Percentiles rank a stretch among this genome's conserved stretches.
phyloP scores from a whole-genome alignment of 2,888 invertebrate species.

The Tricholauxania praeusta region DNA sequence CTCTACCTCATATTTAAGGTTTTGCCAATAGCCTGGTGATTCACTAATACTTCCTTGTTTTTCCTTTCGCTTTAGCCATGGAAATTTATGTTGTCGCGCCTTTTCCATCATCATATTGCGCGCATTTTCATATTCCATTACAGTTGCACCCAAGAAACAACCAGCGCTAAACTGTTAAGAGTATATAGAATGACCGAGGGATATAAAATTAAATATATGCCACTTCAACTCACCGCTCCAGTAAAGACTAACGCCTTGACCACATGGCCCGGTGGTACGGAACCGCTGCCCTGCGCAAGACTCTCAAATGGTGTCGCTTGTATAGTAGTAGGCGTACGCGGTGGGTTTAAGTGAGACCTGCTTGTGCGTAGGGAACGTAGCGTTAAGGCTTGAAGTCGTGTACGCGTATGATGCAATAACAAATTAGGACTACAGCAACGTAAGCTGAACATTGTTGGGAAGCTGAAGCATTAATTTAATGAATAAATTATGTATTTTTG shows the following conservation, averaged over 20 bases:
- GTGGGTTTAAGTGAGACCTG: conserved; percentile 36
- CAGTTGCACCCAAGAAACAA: conserved; percentile 80
- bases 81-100: conserved; percentile 68
- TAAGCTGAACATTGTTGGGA: conserved; percentile 26
- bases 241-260: conserved; percentile 62
- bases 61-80: conserved; percentile 52
- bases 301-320: conserved; percentile 29
- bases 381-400: conserved; percentile 42
- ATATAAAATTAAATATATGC: background rate
- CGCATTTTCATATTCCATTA: conserved; percentile 88
- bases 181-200: background rate
- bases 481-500: background rate
- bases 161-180: conserved; percentile 73
- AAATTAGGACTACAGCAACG: conserved; percentile 26
- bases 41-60: conserved; percentile 29
- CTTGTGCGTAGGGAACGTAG: conserved; percentile 46
- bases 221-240: conserved; percentile 56
- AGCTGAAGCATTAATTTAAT: conserved; percentile 12
- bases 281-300: conserved; percentile 48
- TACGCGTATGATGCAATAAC: conserved; percentile 51
- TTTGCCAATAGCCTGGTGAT: conserved; percentile 52
- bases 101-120: conserved; percentile 59
- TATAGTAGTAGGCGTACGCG: conserved; percentile 34
- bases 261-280: conserved; percentile 57
- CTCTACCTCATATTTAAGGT: conserved; percentile 54